Base-by-base conservation (phyloP, 2,888 invertebrate genomes). In the Nomada hirtipes region DNA sequence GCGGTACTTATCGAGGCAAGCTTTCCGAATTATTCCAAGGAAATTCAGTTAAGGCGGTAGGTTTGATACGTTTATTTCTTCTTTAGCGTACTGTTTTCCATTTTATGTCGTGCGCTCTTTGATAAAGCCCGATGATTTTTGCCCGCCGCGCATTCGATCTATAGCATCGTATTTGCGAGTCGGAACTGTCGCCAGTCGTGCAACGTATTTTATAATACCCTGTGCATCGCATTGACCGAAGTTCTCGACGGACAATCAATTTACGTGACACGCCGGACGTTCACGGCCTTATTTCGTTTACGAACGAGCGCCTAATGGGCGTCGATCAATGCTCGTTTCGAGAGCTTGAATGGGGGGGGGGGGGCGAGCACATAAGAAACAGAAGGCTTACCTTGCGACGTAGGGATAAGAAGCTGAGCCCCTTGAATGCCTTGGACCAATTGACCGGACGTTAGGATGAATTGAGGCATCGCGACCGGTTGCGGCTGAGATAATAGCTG, bases 341-440 rank as follows among this genome's bases (percentile, higher is more conserved):
- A 53, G 50, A 60, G 42, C 44, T 23, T 68, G 29, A 75, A 57
- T 4, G 36, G 57, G 63, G 59, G 55, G 26, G 36, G 57, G 63
- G 59, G 55, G 26, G 44, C 55, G 50, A 53, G 60, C 44, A 67
- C 52, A 44, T 67, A 71, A 63, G 71, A 68, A 76, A 68, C 67
- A 68, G 71, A 82, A 73, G 76, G 79, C 80, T 83, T 94, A 98
- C 98, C 98, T 96, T 98, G 98, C 83, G 98, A 98, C 74, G 98
- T 98, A 70, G 98, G 98, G 94, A 99, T 98, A 90, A 98, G 96
- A 77, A 99, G 96, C 93, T 98, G 98, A 64, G 98, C 98, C 18
- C 98, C 98, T 94, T 98, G 98, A 89, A 98, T 98, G 88, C 98
- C 98, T 94, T 98, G 98, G 80, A 98, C 97, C 92, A 98, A 96